Evolutionary conservation across 2,797 vertebrate genomes (phyloP), one percentile per base, ranked within the genome.

Genomic region (Rhynchotus rufescens): DNA sequence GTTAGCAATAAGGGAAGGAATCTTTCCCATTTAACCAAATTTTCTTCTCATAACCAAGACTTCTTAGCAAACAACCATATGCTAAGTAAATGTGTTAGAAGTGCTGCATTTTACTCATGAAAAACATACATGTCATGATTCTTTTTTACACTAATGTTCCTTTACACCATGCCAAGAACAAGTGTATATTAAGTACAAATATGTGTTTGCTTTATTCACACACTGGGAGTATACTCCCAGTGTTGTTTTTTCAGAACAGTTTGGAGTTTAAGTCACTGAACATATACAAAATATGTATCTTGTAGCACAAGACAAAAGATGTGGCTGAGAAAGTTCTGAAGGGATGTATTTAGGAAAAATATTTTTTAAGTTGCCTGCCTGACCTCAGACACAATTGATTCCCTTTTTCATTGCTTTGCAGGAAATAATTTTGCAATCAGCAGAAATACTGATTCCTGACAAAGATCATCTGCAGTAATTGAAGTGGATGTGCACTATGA

Each of bases 71-170:
- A 95, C 81, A 9, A 93, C 87, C 88, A 93, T 92, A 96, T 85
- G 90, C 90, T 93, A 94, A 92, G 93, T 96, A 94, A 95, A 96
- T 94, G 87, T 96, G 93, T 95, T 95, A 84, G 34, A 92, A 95
- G 95, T 92, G 89, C 74, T 95, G 93, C 74, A 87, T 95, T 96
- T 95, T 96, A 40, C 92, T 95, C 94, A 92, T 15, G 87, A 92
- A 87, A 96, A 95, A 92, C 65, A 89, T 60, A 69, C 62, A 93
- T 90, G 71, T 77, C 89, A 81, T 69, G 74, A 76, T 79, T 93
- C 91, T 89, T 92, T 92, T 95, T 89, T 90, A 79, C 62, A 81
- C 69, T 87, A 79, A 93, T 51, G 84, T 89, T 95, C 64, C 67
- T 89, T 76, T 94, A 89, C 34, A 80, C 74, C 56, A 84, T 93